These are phyloP conservation scores for Sebastiscus tertius DNA, from an alignment of 2,797 vertebrate species.

Conservation along the genomic window DNA sequence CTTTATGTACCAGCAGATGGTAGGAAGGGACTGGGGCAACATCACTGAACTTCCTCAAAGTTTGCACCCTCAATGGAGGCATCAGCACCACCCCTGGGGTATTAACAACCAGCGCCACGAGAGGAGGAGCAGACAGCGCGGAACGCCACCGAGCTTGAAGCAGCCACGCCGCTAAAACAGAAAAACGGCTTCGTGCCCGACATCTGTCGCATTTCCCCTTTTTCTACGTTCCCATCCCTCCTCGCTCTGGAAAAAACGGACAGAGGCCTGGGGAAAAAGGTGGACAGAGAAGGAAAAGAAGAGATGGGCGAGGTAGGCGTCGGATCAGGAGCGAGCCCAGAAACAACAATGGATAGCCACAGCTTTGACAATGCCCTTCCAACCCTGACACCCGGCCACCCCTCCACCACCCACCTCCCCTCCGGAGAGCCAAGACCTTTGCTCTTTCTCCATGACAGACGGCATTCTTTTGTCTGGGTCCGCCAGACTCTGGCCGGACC, in stretches of 20 bases:
- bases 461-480: conserved; percentile 63
- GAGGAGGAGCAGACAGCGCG: not conserved
- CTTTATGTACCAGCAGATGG: not conserved
- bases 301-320: conserved; percentile 34
- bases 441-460: conserved; percentile 68
- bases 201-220: conserved; percentile 51
- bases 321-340: conserved; percentile 28
- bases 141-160: not conserved
- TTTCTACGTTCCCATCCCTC: conserved; percentile 47
- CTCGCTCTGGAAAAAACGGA: not conserved
- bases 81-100: not conserved
- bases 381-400: conserved; percentile 81
- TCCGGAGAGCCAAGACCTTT: conserved; percentile 60
- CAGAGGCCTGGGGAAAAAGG: conserved; percentile 22
- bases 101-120: not conserved
- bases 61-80: not conserved
- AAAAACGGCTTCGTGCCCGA: conserved; percentile 12
- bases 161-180: not conserved
- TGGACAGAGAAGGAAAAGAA: conserved; percentile 24
- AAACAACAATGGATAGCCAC: conserved; percentile 84
- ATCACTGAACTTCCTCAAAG: not conserved
- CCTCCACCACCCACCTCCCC: conserved; percentile 48
- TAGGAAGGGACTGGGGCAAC: not conserved
- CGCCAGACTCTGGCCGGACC: conserved; percentile 29
- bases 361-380: conserved; percentile 87